Evolutionary conservation across 2,888 invertebrate genomes (phyloP).

Genomic region (Actias luna): DNA sequence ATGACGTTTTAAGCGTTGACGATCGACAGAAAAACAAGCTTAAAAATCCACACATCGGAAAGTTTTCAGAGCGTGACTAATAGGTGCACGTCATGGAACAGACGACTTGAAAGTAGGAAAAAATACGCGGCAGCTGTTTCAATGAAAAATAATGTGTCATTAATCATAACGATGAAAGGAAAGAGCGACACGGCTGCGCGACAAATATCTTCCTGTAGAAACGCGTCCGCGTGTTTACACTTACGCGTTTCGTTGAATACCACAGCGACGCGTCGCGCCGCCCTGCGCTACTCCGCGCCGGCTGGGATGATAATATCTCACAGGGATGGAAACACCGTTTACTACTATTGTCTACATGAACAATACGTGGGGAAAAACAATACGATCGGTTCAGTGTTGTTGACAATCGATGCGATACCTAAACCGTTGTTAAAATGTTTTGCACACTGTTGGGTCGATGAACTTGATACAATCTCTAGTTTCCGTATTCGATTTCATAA

Average conservation of each 20-base stretch:
- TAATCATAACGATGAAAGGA: slow-evolving; percentile 76
- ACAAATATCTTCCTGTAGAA: slow-evolving; percentile 69
- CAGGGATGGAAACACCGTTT: slow-evolving; percentile 45
- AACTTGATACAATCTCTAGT: background rate
- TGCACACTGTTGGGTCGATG: background rate
- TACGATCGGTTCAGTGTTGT: slow-evolving; percentile 40
- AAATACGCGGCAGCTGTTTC: slow-evolving; percentile 76
- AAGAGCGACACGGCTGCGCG: slow-evolving; percentile 66
- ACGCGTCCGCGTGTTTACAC: slow-evolving; percentile 50
- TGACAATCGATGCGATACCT: slow-evolving; percentile 44
- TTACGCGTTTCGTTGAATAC: slow-evolving; percentile 38
- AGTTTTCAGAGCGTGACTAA: slow-evolving; percentile 70
- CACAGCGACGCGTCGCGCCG: background rate
- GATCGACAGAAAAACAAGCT: slow-evolving; percentile 48
- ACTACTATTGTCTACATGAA: slow-evolving; percentile 48
- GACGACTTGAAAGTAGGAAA: slow-evolving; percentile 69
- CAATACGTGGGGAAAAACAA: slow-evolving; percentile 48
- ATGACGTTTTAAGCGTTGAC: slow-evolving; percentile 42
- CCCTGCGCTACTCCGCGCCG: slow-evolving; percentile 26
- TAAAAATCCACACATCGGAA: slow-evolving; percentile 62
- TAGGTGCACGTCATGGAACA: slow-evolving; percentile 69
- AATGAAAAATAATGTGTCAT: slow-evolving; percentile 77
- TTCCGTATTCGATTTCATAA: background rate
- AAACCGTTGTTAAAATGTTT: slow-evolving; percentile 22
- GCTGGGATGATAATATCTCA: slow-evolving; percentile 40